A percentile compares a stretch with the other conserved stretches of the same genome.
Conservation (phyloP, 2,113 vertebrate genomes). For the Zeus faber region DNA sequence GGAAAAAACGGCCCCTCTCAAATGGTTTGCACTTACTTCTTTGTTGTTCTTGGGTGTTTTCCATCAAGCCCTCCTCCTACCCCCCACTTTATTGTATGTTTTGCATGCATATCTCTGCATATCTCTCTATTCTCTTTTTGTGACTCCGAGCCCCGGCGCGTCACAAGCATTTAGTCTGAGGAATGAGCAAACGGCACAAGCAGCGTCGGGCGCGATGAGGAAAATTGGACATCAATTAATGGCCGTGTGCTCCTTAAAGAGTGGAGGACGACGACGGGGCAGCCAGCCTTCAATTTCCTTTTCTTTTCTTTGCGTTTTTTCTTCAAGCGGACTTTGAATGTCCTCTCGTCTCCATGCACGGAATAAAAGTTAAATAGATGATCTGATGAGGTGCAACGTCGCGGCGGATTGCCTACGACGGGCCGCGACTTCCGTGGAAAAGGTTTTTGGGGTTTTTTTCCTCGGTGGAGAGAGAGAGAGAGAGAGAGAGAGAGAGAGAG, state of each 20-base stretch:
- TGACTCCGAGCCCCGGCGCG: conserved; percentile 6
- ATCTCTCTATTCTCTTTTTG: conserved; percentile 14
- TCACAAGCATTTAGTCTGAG: conserved; percentile 51
- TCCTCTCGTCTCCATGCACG: conserved; percentile 48
- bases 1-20: too few species aligned
- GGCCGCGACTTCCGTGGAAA: conserved; percentile 52
- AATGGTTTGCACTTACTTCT: too few species aligned
- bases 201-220: conserved; percentile 46
- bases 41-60: too few species aligned
- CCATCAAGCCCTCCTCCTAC: too few species aligned
- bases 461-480: conserved; percentile 39
- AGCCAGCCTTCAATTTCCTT: too few species aligned
- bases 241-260: conserved; percentile 61
- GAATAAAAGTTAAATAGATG: conserved; percentile 68
- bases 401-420: conserved; percentile 67
- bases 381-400: conserved; percentile 70
- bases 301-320: too few species aligned
- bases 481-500: conserved; percentile 27
- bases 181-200: conserved; percentile 49
- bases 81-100: too few species aligned
- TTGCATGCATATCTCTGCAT: conserved; percentile 25
- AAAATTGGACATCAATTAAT: conserved; percentile 69
- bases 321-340: too few species aligned
- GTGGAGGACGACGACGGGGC: conserved; percentile 29
- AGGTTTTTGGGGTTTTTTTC: conserved; percentile 18